Evolutionary conservation across 2,888 invertebrate genomes (phyloP).

Genomic region (Colletes collaris): DNA sequence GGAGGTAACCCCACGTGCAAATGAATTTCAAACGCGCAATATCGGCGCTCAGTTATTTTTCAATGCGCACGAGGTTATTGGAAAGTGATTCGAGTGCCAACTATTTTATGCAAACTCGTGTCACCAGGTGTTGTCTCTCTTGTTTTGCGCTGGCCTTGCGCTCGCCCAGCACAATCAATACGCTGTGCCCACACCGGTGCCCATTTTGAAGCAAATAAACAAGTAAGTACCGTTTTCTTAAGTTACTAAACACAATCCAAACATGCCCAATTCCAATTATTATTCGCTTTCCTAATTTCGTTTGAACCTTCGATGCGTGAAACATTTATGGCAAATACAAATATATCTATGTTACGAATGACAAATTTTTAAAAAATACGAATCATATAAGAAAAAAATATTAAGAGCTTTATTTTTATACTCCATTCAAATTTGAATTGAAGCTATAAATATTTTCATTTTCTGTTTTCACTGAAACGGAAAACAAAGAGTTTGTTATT

Average conservation of each 20-base stretch:
- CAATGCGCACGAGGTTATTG: slow-evolving; percentile 47
- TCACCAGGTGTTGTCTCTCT: slow-evolving; percentile 71
- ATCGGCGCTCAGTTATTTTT: slow-evolving; percentile 4
- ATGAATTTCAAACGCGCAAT: slow-evolving; percentile 13
- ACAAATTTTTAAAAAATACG: too few relatives aligned
- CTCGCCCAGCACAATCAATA: slow-evolving; percentile 75
- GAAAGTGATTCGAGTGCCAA: slow-evolving; percentile 56
- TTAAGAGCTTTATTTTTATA: too few relatives aligned
- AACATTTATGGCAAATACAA: too few relatives aligned
- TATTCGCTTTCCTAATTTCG: too few relatives aligned
- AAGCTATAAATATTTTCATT: too few relatives aligned
- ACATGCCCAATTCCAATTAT: not conserved
- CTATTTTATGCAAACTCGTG: slow-evolving; percentile 61
- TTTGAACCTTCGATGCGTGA: too few relatives aligned
- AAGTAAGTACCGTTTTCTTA: slow-evolving; percentile 78
- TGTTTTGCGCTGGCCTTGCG: slow-evolving; percentile 70
- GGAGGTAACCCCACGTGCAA: not conserved
- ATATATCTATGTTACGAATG: too few relatives aligned
- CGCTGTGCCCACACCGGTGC: slow-evolving; percentile 86
- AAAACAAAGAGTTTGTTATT: too few relatives aligned
- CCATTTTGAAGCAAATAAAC: slow-evolving; percentile 95
- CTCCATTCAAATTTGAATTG: too few relatives aligned
- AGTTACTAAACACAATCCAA: too few relatives aligned
- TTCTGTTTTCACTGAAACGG: too few relatives aligned
- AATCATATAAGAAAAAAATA: too few relatives aligned